Evolutionary conservation across 1,140 invertebrate genomes (phyloP), one percentile per base, ranked within the genome.

Genomic region (Fopius arisanus): DNA sequence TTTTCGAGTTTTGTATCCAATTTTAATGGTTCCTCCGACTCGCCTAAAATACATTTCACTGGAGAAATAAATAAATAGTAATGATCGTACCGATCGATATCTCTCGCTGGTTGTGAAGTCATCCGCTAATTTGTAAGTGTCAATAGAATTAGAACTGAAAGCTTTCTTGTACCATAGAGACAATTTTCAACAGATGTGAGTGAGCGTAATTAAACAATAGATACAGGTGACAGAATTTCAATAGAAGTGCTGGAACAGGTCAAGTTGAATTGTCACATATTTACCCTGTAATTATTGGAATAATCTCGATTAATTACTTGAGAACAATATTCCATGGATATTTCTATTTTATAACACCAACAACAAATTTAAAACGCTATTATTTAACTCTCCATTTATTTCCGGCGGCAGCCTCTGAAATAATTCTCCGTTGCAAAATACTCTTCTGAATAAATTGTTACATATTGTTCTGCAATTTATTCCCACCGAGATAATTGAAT

Each of bases 31-130:
- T 51, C 43, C 19, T 14, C 19, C 1, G 9, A 16, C n/a, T 51
- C 19, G n/a, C 43, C 19, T 16, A 51, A 51, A 16, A 51, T 51
- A 51, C n/a, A 51, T 19, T 51, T 51, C n/a, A 7, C n/a, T 19
- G 43, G 19, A 51, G 1, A 51, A 51, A 51, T 21, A 19, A 5
- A 19, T 51, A 7, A 51, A 51, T 59, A 14, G 12, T 26, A 59
- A 28, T 59, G 1, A 26, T 28, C 10, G 10, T 19, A 59, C 19
- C 26, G 23, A 28, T 59, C 33, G 16, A 26, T 71, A 65, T 65
- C 21, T 26, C 33, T 26, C 26, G n/a, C 10, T 63, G 70, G 70
- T 71, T 71, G 70, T 71, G 70, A 71, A 63, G 43, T 71, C 59
- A 63, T 63, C 59, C 23, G 3, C 43, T 54, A 29, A 33, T n/a